Conservation (phyloP, 1,140 invertebrate genomes). For the Thalassaphorura encarpata region DNA sequence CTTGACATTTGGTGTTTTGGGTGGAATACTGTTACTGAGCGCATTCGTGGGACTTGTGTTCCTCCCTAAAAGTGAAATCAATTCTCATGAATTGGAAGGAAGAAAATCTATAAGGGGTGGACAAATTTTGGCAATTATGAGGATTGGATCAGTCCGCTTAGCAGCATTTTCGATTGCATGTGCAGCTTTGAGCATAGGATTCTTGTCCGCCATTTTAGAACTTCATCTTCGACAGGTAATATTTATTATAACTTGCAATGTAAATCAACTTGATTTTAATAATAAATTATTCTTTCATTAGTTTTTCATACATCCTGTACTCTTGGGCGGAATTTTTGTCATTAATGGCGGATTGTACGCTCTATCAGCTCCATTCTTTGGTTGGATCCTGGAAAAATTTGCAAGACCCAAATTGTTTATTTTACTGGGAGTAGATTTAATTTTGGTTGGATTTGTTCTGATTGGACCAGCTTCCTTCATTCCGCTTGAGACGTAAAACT, state of each 20-base stretch:
- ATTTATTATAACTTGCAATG: not conserved
- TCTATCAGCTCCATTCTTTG: constrained; percentile 65
- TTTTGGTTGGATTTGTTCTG: constrained; percentile 54
- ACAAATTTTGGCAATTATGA: constrained; percentile 49
- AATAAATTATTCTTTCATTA: no score
- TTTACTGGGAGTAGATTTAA: constrained; percentile 52
- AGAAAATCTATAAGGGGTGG: constrained; percentile 37
- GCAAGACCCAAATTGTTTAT: constrained; percentile 48
- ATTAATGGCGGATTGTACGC: constrained; percentile 77
- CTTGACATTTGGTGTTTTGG: not conserved
- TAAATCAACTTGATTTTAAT: no score
- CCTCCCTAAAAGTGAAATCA: constrained; percentile 37
- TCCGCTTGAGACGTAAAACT: constrained; percentile 37
- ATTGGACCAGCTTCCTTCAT: constrained; percentile 65
- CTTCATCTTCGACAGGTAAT: constrained; percentile 60
- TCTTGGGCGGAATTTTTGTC: constrained; percentile 73
- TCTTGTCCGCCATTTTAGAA: constrained; percentile 67
- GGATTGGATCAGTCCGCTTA: constrained; percentile 57
- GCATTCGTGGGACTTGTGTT: not conserved
- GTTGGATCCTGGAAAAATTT: constrained; percentile 58
- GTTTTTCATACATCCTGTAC: constrained; percentile 57
- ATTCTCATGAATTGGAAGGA: constrained; percentile 53
- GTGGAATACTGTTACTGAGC: not conserved
- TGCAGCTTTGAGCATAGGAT: constrained; percentile 69
- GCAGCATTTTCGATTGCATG: constrained; percentile 56